Evolutionary conservation across 1,140 invertebrate species (phyloP).

Genomic region (Arion vulgaris): DNA sequence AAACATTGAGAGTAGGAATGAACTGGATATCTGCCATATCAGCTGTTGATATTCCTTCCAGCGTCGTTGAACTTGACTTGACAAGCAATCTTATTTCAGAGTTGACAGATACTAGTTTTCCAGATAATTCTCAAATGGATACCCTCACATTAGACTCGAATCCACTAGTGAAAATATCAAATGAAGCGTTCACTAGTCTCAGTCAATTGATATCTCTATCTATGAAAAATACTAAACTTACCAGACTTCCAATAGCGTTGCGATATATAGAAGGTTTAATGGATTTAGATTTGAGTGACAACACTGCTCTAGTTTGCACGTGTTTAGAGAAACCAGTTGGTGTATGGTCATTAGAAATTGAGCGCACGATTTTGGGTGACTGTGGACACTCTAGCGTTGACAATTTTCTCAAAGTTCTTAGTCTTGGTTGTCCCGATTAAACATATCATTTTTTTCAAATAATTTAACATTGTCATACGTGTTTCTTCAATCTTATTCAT

Average conservation of each 20-base stretch:
- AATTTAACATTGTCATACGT: too few relatives aligned
- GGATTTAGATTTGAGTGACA: neutral
- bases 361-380: neutral
- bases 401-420: neutral
- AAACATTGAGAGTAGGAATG: neutral
- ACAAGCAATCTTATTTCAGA: neutral
- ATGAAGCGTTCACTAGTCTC: neutral
- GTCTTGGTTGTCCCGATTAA: neutral
- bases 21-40: neutral
- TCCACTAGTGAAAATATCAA: neutral
- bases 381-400: neutral
- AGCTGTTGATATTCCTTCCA: neutral
- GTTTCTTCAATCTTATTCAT: too few relatives aligned
- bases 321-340: neutral
- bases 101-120: neutral
- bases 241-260: neutral
- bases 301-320: neutral
- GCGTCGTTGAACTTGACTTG: neutral
- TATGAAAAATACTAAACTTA: neutral
- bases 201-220: neutral
- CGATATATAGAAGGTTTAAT: neutral
- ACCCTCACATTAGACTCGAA: neutral
- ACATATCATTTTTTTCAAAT: too few relatives aligned
- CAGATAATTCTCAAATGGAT: neutral
- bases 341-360: neutral